Conservation (phyloP, 2,888 invertebrate genomes). For the Drosophila putrida region DNA sequence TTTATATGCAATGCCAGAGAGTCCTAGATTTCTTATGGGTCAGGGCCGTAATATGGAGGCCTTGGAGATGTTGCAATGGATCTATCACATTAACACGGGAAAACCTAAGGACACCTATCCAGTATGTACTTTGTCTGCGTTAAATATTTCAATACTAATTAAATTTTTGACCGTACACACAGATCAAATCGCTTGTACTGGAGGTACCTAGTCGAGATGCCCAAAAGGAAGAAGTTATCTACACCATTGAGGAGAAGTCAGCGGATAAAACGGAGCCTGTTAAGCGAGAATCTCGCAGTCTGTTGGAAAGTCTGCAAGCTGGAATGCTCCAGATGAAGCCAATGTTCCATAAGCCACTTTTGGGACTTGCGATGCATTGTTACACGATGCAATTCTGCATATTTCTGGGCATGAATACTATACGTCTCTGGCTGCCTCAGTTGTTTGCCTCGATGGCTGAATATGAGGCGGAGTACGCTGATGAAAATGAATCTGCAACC, state of each 20-base stretch:
- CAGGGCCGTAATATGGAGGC: constrained; percentile 83
- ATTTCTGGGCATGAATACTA: constrained; percentile 90
- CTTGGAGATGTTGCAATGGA: constrained; percentile 84
- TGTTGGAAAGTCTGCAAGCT: constrained; percentile 85
- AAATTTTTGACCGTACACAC: background rate
- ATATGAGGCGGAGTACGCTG: constrained; percentile 83
- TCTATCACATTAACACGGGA: constrained; percentile 89
- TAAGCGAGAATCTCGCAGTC: constrained; percentile 49
- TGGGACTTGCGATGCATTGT: constrained; percentile 88
- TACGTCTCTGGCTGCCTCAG: constrained; percentile 95
- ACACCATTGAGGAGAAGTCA: constrained; percentile 70
- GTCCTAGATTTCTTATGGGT: constrained; percentile 83
- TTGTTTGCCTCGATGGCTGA: constrained; percentile 90
- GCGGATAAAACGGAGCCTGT: background rate
- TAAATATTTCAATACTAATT: background rate
- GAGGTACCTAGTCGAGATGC: constrained; percentile 77
- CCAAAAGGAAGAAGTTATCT: constrained; percentile 61
- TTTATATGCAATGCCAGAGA: constrained; percentile 86
- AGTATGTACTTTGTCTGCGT: constrained; percentile 85
- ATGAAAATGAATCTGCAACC: constrained; percentile 55
- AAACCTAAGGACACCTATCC: constrained; percentile 88
- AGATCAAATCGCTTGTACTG: constrained; percentile 77
- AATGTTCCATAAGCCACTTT: constrained; percentile 88
- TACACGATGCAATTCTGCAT: constrained; percentile 89
- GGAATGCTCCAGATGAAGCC: constrained; percentile 89